phyloP scores from a whole-genome alignment of 2,888 invertebrate species.

The Hofmannophila pseudospretella region DNA sequence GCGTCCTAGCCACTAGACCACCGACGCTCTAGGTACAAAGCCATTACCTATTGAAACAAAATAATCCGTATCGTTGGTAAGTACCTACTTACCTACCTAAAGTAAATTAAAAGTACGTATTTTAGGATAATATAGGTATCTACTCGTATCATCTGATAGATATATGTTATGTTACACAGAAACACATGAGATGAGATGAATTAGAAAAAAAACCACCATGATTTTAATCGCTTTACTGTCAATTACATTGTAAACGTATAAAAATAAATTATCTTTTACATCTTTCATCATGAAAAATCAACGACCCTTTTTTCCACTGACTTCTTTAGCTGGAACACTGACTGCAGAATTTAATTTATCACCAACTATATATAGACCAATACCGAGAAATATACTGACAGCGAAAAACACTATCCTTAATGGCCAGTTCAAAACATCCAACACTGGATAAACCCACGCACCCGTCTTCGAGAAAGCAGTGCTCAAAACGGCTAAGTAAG shows the following conservation, averaged over 20 bases:
- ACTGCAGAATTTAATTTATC: slow-evolving; percentile 81
- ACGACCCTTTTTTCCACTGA: background rate
- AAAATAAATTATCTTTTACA: background rate
- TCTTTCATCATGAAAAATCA: no score
- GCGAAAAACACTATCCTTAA: slow-evolving; percentile 83
- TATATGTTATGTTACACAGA: no score
- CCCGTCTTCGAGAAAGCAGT: slow-evolving; percentile 82
- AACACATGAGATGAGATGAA: background rate
- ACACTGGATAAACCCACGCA: slow-evolving; percentile 93
- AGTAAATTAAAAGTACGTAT: no score
- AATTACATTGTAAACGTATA: background rate
- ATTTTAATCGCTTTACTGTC: background rate
- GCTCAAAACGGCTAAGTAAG: slow-evolving; percentile 85
- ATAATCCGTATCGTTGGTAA: no score
- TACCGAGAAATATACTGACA: slow-evolving; percentile 72
- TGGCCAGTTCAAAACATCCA: slow-evolving; percentile 83
- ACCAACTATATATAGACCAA: slow-evolving; percentile 82
- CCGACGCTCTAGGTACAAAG: no score
- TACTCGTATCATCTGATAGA: no score
- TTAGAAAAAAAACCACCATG: no score
- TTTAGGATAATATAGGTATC: no score
- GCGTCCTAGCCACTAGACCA: no score
- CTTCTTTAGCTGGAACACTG: slow-evolving; percentile 10
- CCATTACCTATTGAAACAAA: no score
- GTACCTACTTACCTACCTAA: background rate